Conservation (phyloP, 2,113 vertebrate genomes). For the Scortum barcoo region DNA sequence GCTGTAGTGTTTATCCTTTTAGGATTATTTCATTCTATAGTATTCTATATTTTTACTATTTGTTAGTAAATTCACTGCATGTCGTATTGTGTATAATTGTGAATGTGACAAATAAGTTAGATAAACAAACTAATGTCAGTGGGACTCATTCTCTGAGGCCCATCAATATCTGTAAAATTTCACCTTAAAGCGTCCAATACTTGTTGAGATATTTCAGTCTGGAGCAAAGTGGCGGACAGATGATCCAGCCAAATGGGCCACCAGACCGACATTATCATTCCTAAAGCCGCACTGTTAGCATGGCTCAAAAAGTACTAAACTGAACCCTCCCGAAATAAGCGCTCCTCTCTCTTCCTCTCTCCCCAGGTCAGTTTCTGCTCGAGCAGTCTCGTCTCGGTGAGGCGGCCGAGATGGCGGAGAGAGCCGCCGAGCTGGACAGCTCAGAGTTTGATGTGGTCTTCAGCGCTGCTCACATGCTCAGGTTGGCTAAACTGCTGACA, state of each 20-base stretch:
- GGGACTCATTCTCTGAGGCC: not conserved
- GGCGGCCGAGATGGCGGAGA: constrained; percentile 96
- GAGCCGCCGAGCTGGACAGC: constrained; percentile 92
- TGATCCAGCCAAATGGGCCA: not conserved
- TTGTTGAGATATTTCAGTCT: constrained; percentile 11
- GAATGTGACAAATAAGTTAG: too few species aligned
- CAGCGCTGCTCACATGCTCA: constrained; percentile 98
- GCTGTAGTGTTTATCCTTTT: too few species aligned
- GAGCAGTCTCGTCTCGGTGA: constrained; percentile 93
- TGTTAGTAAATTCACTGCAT: too few species aligned
- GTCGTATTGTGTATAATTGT: too few species aligned
- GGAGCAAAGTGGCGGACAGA: not conserved
- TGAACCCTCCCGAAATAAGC: not conserved
- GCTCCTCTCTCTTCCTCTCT: not conserved
- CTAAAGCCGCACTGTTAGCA: not conserved
- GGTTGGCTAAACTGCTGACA: constrained; percentile 82
- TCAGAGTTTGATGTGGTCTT: constrained; percentile 96
- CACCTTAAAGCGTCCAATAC: not conserved
- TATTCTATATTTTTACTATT: too few species aligned
- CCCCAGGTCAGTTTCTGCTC: constrained; percentile 94
- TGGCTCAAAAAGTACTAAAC: not conserved
- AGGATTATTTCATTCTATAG: too few species aligned
- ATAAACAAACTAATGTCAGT: too few species aligned
- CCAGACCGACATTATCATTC: not conserved
- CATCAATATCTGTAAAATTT: not conserved